Conservation (phyloP, 2,888 invertebrate species). For the Drosophila kanekoi region DNA sequence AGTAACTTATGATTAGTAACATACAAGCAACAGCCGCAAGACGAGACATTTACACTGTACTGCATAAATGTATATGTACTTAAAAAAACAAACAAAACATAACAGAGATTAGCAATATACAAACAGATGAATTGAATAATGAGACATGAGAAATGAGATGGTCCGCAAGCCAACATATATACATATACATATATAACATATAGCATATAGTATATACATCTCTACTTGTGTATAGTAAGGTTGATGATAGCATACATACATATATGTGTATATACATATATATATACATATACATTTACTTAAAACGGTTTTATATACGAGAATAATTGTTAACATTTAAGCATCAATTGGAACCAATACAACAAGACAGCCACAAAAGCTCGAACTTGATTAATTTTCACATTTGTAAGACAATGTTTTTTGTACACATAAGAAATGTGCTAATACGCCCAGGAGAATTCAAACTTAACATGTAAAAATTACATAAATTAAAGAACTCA, state of each 20-base stretch:
- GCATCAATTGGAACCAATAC: constrained; percentile 83
- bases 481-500: constrained; percentile 3
- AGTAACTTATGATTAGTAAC: constrained; percentile 86
- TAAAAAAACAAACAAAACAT: background rate
- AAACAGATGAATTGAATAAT: constrained; percentile 43
- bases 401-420: constrained; percentile 72
- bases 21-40: constrained; percentile 45
- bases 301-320: constrained; percentile 71
- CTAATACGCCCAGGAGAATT: constrained; percentile 26
- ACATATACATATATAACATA: constrained; percentile 42
- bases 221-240: constrained; percentile 60
- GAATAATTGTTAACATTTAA: constrained; percentile 78
- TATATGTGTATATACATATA: constrained; percentile 34
- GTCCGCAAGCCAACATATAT: constrained; percentile 45
- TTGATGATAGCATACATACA: constrained; percentile 58
- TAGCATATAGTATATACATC: constrained; percentile 50
- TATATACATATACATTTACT: constrained; percentile 30
- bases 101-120: constrained; percentile 60
- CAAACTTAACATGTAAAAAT: constrained; percentile 36
- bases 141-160: constrained; percentile 36
- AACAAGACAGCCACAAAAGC: constrained; percentile 70
- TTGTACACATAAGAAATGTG: constrained; percentile 47
- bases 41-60: constrained; percentile 50
- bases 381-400: constrained; percentile 73
- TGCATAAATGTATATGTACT: constrained; percentile 28